Evolutionary conservation across 2,113 vertebrate genomes (phyloP), one percentile per base, ranked within the genome.

Genomic region (Thymallus thymallus): DNA sequence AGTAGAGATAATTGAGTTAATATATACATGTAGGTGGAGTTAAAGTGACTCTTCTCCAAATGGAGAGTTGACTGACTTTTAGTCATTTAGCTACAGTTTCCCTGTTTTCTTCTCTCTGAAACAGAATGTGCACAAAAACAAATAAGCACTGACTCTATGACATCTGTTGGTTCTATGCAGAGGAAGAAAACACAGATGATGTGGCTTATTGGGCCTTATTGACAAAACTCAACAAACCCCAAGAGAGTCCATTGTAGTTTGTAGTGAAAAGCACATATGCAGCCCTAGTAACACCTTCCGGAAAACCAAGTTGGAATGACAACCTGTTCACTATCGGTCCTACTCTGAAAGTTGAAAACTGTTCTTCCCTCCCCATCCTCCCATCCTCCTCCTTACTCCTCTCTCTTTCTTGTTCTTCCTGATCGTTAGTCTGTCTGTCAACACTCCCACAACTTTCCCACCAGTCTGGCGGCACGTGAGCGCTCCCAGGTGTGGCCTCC

Each of bases 281-380:
- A 45, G 41, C 41, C 41, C 41, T 45, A 9, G 6, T 45, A 5
- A 6, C 6, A 45, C 41, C 4, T 56, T 3, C 51, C 72, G 65
- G 69, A 29, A 69, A 26, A 45, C 16, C n/a, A 60, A 0, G 56
- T 48, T 68, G 69, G 20, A 84, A 71, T 69, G 60, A 60, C 46
- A 35, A 29, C 6, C 32, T 64, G 62, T 26, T 64, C 7, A 5
- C 2, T 1, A 1, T 41, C 29, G 58, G 6, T 55, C 51, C 18
- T 3, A 20, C 51, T 55, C 51, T 20, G 12, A 3, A 20, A 55
- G 51, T 20, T 20, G 13, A 55, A 20, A 13, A 55, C 51, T 9
- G 51, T 55, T 55, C 12, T 55, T 55, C 12, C 12, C 13, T 13
- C 13, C 12, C 26, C 26, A 1, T 26, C 26, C 1, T 26, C 16